These are phyloP conservation scores for Melinaea marsaeus DNA, from an alignment of 2,888 invertebrate genomes.

Conservation along the genomic window DNA sequence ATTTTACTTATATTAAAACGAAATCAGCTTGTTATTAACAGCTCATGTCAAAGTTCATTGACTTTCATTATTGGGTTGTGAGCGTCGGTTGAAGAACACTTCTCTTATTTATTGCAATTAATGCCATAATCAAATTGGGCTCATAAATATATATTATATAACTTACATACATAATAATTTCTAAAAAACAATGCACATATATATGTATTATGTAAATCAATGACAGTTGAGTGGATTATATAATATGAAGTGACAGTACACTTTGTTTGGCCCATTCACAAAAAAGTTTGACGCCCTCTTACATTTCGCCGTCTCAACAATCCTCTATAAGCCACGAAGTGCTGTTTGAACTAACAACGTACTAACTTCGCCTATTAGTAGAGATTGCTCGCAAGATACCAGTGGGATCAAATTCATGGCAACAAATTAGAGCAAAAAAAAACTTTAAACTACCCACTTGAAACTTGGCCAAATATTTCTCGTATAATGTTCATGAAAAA, in stretches of 20 bases:
- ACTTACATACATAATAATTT: conserved; percentile 4
- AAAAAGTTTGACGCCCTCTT: conserved; percentile 15
- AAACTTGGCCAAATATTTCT: conserved; percentile 33
- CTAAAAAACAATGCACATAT: conserved; percentile 5
- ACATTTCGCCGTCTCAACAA: conserved; percentile 18
- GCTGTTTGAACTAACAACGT: conserved; percentile 25
- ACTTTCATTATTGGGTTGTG: conserved; percentile 14
- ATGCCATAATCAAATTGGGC: conserved; percentile 24
- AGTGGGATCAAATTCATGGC: conserved; percentile 33
- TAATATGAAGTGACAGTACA: not conserved
- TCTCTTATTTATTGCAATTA: conserved; percentile 22
- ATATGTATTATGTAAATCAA: no score
- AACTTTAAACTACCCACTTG: conserved; percentile 32
- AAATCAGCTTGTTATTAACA: not conserved
- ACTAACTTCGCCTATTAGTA: conserved; percentile 34
- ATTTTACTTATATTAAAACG: no score
- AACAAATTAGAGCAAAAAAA: conserved; percentile 34
- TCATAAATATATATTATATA: conserved; percentile 4
- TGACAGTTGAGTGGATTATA: not conserved
- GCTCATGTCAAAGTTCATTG: no score
- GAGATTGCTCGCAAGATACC: conserved; percentile 33
- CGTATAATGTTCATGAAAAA: conserved; percentile 27
- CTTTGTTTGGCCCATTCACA: conserved; percentile 5
- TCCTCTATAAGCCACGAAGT: conserved; percentile 27
- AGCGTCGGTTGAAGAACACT: conserved; percentile 16